Percentiles rank a stretch among this genome's conserved stretches.
phyloP scores from a whole-genome alignment of 2,113 vertebrate species.

The Promerops cafer region DNA sequence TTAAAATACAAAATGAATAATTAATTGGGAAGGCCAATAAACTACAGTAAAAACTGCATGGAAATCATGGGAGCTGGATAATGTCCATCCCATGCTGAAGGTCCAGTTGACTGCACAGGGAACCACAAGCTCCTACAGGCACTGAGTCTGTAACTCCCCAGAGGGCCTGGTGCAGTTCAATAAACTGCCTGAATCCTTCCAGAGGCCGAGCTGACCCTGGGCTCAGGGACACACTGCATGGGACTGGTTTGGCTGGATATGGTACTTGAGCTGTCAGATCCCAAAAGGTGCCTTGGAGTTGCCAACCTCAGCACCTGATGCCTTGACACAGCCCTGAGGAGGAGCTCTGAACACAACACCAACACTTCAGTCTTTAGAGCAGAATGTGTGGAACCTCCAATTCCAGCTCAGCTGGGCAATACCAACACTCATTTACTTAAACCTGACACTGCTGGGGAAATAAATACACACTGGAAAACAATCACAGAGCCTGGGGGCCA shows the following conservation, averaged over 20 bases:
- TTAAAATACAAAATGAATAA: background rate
- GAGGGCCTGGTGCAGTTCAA: background rate
- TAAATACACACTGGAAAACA: background rate
- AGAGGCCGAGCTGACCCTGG: background rate
- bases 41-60: background rate
- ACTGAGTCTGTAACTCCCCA: background rate
- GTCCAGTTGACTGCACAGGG: background rate
- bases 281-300: accelerated
- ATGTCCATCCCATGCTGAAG: background rate
- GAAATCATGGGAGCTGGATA: background rate
- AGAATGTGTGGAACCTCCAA: background rate
- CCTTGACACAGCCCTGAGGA: background rate
- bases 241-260: background rate
- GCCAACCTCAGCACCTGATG: background rate
- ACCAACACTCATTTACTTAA: background rate
- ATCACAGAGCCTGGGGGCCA: background rate
- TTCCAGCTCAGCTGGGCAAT: background rate
- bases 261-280: background rate
- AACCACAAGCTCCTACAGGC: background rate
- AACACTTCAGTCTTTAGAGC: background rate
- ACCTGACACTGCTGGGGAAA: background rate
- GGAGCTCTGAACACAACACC: accelerated
- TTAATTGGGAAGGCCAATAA: background rate
- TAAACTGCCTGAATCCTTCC: background rate
- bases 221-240: background rate